These are phyloP conservation scores for Amphiprion percula DNA, from an alignment of 2,113 vertebrate species.

Conservation along the genomic window DNA sequence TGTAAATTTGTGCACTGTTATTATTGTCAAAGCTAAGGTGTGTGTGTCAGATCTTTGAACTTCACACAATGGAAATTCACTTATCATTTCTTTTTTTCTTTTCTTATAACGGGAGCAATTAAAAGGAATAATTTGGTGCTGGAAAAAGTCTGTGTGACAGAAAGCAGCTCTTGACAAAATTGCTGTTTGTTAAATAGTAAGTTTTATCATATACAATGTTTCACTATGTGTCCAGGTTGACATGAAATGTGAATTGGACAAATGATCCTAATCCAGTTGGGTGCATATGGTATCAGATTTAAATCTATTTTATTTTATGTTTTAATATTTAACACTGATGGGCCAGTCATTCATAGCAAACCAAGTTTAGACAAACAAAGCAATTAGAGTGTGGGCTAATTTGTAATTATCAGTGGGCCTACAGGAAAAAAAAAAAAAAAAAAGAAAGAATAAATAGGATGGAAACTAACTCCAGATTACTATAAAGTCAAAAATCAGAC, in stretches of 20 bases:
- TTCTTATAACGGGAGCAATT: slow-evolving; percentile 23
- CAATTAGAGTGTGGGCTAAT: too few species aligned
- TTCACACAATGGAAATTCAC: neutral
- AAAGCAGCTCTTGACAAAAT: too few species aligned
- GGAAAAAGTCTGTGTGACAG: neutral
- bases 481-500: neutral
- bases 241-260: too few species aligned
- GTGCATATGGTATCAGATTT: neutral
- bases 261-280: too few species aligned
- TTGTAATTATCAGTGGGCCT: neutral
- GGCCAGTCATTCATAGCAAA: neutral
- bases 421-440: neutral
- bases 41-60: neutral
- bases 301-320: neutral
- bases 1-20: neutral
- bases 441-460: neutral
- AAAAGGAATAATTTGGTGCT: neutral
- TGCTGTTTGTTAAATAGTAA: too few species aligned
- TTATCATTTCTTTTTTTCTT: neutral
- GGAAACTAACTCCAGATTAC: neutral
- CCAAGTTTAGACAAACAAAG: too few species aligned
- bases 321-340: neutral
- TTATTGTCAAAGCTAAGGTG: neutral
- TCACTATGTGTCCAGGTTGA: too few species aligned
- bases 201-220: too few species aligned